Evolutionary conservation across 2,113 vertebrate species (phyloP).

Genomic region (Tachycineta bicolor): DNA sequence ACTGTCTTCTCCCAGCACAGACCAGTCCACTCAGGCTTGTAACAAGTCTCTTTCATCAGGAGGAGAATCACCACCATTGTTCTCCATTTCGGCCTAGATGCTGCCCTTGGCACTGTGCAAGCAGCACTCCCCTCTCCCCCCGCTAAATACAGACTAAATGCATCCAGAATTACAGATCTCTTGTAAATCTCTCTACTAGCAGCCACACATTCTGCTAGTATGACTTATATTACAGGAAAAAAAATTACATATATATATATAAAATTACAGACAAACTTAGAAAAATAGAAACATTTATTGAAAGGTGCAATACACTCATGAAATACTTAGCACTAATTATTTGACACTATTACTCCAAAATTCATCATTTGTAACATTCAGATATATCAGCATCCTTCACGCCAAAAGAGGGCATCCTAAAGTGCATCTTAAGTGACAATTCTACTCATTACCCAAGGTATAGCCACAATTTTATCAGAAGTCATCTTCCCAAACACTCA

Average conservation of each 20-base stretch:
- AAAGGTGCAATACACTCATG: background rate
- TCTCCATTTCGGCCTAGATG: background rate
- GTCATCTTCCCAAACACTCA: background rate
- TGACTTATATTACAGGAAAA: background rate
- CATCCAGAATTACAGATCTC: background rate
- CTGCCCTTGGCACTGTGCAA: background rate
- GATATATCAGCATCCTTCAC: background rate
- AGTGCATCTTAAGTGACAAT: background rate
- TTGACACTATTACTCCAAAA: background rate
- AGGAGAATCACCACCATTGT: background rate
- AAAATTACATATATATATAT: too few relatives aligned
- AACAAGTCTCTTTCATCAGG: background rate
- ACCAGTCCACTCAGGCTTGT: background rate
- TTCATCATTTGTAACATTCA: background rate
- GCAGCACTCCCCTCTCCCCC: background rate
- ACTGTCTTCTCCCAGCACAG: background rate
- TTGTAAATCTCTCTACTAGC: background rate
- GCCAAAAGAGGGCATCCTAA: background rate
- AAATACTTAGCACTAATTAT: background rate
- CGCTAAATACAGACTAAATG: background rate
- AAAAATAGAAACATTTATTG: conserved; percentile 44
- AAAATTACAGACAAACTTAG: background rate
- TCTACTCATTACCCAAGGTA: background rate
- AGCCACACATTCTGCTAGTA: background rate
- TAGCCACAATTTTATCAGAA: background rate